Percentiles rank a stretch among this genome's conserved stretches.
Evolutionary conservation across 2,113 vertebrate species (phyloP).

Genomic region (Pterophyllum scalare): DNA sequence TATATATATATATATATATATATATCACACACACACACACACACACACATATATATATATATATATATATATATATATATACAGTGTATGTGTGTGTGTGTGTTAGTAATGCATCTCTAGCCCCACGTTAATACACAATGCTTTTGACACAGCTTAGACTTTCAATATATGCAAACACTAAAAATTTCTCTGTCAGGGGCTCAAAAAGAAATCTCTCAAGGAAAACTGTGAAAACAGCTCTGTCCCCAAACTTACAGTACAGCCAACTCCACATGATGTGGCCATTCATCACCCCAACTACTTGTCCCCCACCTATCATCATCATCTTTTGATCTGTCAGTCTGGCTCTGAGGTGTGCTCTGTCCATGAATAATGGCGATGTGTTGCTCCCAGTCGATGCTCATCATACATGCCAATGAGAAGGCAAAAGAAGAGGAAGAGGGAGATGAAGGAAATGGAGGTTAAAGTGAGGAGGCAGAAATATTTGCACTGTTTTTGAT

Average conservation of each 20-base stretch:
- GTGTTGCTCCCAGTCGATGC: slow-evolving; percentile 56
- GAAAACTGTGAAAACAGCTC: slow-evolving; percentile 27
- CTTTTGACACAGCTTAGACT: slow-evolving; percentile 1
- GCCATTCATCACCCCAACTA: slow-evolving; percentile 62
- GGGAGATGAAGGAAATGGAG: slow-evolving; percentile 38
- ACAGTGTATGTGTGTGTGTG: neutral
- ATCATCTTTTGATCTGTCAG: slow-evolving; percentile 72
- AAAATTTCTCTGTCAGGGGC: neutral
- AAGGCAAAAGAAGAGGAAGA: slow-evolving; percentile 18
- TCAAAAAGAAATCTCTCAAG: neutral
- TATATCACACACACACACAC: no score
- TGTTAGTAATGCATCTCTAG: slow-evolving; percentile 8
- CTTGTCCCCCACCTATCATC: slow-evolving; percentile 60
- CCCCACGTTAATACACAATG: slow-evolving; percentile 8
- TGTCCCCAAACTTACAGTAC: slow-evolving; percentile 40
- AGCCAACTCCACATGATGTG: slow-evolving; percentile 44
- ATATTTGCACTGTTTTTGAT: slow-evolving; percentile 32
- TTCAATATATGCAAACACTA: neutral
- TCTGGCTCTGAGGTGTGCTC: slow-evolving; percentile 61
- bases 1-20: no score
- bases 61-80: neutral
- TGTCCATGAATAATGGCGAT: slow-evolving; percentile 72
- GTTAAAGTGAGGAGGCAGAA: slow-evolving; percentile 32
- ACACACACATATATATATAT: neutral
- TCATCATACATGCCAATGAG: slow-evolving; percentile 67